phyloP scores from a whole-genome alignment of 2,113 vertebrate genomes.

The Ptilonorhynchus violaceus region DNA sequence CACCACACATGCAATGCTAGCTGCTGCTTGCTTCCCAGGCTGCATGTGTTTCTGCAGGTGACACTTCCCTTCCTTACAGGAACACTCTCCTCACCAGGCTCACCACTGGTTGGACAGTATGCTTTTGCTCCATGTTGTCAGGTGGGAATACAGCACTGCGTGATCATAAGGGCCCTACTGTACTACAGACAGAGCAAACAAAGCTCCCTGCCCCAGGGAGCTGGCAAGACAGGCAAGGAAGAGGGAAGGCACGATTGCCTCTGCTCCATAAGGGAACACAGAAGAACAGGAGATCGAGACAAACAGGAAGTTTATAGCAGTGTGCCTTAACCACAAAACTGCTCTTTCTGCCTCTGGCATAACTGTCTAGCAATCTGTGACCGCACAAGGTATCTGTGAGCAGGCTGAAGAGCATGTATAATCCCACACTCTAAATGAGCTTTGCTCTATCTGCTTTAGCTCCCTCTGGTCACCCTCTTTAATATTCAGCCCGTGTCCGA shows the following conservation, averaged over 20 bases:
- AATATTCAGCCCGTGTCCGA: neutral
- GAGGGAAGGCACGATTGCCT: neutral
- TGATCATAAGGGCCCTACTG: neutral
- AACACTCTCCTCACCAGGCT: neutral
- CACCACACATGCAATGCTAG: fast-evolving
- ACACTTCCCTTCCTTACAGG: neutral
- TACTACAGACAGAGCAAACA: neutral
- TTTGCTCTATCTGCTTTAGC: neutral
- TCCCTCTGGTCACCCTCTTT: neutral
- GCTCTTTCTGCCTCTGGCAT: neutral
- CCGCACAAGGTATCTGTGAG: neutral
- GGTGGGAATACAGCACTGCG: neutral
- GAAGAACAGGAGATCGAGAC: neutral
- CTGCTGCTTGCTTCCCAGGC: neutral
- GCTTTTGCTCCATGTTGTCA: fast-evolving
- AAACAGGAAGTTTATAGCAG: neutral
- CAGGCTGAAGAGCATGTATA: neutral
- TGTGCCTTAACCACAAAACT: neutral
- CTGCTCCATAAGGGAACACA: neutral
- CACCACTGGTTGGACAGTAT: neutral
- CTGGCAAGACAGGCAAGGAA: neutral
- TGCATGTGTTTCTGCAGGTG: neutral
- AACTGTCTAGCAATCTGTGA: neutral
- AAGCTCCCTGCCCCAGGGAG: neutral
- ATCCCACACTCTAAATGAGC: neutral